Evolutionary conservation across 2,888 invertebrate species (phyloP).

Genomic region (Linnaemya vulpina): DNA sequence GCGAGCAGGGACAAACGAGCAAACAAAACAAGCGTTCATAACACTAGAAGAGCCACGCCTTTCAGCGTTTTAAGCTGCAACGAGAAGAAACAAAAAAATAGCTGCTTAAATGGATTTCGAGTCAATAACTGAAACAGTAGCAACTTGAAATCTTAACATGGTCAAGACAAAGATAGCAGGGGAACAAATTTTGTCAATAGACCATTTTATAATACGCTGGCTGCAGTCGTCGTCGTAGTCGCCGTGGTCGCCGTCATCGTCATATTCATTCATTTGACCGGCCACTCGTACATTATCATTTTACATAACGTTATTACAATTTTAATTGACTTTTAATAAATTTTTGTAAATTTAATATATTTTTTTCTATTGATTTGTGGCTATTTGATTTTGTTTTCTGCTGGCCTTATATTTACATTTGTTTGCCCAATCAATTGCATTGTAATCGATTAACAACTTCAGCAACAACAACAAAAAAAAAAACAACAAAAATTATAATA

Average conservation of each 20-base stretch:
- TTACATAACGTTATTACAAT: constrained; percentile 68
- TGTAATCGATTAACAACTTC: constrained; percentile 55
- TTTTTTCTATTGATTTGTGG: constrained; percentile 16
- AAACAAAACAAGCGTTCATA: constrained; percentile 24
- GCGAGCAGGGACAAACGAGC: background rate
- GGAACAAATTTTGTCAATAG: constrained; percentile 50
- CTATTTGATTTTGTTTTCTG: background rate
- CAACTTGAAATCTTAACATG: constrained; percentile 64
- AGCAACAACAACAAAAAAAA: background rate
- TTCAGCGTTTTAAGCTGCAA: constrained; percentile 22
- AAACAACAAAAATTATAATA: background rate
- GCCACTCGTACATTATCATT: constrained; percentile 57
- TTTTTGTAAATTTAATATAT: constrained; percentile 12
- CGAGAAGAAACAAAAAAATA: background rate
- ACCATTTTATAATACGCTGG: constrained; percentile 56
- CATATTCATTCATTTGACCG: constrained; percentile 37
- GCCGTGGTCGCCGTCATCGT: too few species aligned
- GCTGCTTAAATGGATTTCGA: constrained; percentile 37
- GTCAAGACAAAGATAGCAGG: constrained; percentile 43
- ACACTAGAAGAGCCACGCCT: constrained; percentile 69
- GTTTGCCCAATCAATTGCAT: constrained; percentile 36
- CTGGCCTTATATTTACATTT: constrained; percentile 11
- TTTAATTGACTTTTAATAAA: constrained; percentile 71
- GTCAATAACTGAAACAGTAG: constrained; percentile 61
- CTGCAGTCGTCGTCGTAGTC: constrained; percentile 19